Conservation (phyloP, 92 coral and sea anemone genomes). For the Heliopora coerulea region DNA sequence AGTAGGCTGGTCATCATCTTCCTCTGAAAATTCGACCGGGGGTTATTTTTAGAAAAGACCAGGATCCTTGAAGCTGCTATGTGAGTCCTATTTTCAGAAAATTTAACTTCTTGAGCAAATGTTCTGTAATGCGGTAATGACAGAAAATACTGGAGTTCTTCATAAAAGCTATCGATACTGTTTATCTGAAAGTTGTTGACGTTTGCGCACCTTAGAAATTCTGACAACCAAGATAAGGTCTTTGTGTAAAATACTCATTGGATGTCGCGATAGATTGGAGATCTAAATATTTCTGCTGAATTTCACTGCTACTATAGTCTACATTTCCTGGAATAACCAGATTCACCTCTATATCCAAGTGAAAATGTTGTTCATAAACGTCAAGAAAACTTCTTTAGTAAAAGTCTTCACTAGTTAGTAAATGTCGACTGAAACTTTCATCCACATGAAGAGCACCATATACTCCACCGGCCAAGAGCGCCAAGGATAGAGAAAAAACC, state of each 20-base stretch:
- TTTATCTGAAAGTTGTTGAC: background rate
- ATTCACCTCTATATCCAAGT: constrained; percentile 30
- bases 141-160: constrained; percentile 22
- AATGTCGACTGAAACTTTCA: constrained; percentile 48
- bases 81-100: constrained; percentile 3
- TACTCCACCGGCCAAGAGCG: constrained; percentile 55
- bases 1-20: constrained; percentile 22
- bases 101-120: constrained; percentile 11
- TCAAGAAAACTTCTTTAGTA: constrained; percentile 24
- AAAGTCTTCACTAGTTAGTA: constrained; percentile 15
- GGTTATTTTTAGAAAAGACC: constrained; percentile 1
- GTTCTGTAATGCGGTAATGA: constrained; percentile 23
- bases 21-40: constrained; percentile 2
- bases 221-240: constrained; percentile 65
- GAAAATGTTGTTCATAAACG: constrained; percentile 36
- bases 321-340: constrained; percentile 31
- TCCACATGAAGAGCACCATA: constrained; percentile 54
- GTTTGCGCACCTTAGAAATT: constrained; percentile 37
- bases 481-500: constrained; percentile 55
- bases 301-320: constrained; percentile 18
- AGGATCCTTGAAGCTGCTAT: constrained; percentile 30
- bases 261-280: constrained; percentile 52
- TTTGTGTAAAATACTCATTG: constrained; percentile 52
- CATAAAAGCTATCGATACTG: constrained; percentile 5
- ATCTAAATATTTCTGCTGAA: constrained; percentile 42